Evolutionary conservation across 1,140 invertebrate genomes (phyloP).

Genomic region (Dendrolimus kikuchii): DNA sequence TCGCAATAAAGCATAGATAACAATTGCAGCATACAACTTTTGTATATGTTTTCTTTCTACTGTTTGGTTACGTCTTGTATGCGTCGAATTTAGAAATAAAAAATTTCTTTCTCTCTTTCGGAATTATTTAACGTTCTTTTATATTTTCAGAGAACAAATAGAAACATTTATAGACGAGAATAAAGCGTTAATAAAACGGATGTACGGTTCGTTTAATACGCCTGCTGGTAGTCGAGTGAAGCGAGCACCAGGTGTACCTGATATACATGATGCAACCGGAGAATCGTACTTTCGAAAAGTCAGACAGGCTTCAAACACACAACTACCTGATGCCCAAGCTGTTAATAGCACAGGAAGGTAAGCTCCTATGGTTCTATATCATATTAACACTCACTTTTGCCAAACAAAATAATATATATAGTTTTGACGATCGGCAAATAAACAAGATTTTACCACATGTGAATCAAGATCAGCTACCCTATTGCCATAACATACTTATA

Average conservation of each 20-base stretch:
- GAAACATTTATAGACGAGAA: constrained; percentile 94
- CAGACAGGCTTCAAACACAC: constrained; percentile 37
- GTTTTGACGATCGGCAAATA: no score
- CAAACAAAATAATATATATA: no score
- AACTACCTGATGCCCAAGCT: constrained; percentile 80
- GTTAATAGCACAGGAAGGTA: constrained; percentile 83
- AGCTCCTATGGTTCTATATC: not conserved
- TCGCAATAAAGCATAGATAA: no score
- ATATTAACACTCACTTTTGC: no score
- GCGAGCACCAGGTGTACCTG: constrained; percentile 69
- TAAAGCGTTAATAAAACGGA: constrained; percentile 91
- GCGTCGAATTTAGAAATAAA: no score
- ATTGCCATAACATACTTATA: no score
- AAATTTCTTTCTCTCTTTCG: not conserved
- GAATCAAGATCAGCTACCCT: no score
- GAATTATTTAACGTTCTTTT: not conserved
- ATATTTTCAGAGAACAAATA: constrained; percentile 85
- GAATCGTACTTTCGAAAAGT: constrained; percentile 58
- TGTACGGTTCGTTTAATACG: constrained; percentile 89
- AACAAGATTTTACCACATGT: no score
- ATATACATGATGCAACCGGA: constrained; percentile 51
- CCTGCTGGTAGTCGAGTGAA: constrained; percentile 70
- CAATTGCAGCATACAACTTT: no score
- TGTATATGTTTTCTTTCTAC: no score
- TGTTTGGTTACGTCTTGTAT: no score